Evolutionary conservation across 2,797 vertebrate genomes (phyloP), one percentile per base, ranked within the genome.

Genomic region (Echiichthys vipera): DNA sequence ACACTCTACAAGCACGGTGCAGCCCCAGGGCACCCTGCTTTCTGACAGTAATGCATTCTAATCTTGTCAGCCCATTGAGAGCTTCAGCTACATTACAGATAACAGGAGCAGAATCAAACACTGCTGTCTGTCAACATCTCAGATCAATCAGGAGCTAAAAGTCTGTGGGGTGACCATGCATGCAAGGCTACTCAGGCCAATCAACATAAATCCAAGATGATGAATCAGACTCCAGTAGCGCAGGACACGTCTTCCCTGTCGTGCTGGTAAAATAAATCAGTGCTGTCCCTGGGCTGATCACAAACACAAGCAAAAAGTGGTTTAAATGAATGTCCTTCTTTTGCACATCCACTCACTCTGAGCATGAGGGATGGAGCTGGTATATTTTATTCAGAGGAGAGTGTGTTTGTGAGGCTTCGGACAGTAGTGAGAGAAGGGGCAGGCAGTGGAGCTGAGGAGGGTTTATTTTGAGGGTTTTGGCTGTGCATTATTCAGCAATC

Each of bases 11-110:
- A 77, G 88, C 88, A 55, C 29, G 55, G 80, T 80, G 88, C 82
- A 88, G 89, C 92, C 92, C 89, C 84, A 83, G 89, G 90, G 86
- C 88, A 80, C 90, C 80, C 76, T 79, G 86, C 83, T 84, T 82
- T 89, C 92, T 89, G 89, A 92, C 91, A 89, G 85, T 90, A 93
- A 94, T 93, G 92, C 89, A 91, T 93, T 94, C 89, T 94, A 94
- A 94, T 94, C 91, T 90, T 87, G 85, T 92, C 89, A 88, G 86
- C 75, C 90, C 85, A 91, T 92, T 92, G 91, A 93, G 89, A 92
- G 88, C 77, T 89, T 85, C 82, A 74, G 90, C 89, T 91, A 91
- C 91, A 91, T 91, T 88, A 90, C 89, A 92, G 92, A 93, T 93
- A 94, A 93, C 90, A 94, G 86, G 84, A 83, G 82, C 70, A 27